Evolutionary conservation across 2,113 vertebrate genomes (phyloP).

Genomic region (Pionites leucogaster): DNA sequence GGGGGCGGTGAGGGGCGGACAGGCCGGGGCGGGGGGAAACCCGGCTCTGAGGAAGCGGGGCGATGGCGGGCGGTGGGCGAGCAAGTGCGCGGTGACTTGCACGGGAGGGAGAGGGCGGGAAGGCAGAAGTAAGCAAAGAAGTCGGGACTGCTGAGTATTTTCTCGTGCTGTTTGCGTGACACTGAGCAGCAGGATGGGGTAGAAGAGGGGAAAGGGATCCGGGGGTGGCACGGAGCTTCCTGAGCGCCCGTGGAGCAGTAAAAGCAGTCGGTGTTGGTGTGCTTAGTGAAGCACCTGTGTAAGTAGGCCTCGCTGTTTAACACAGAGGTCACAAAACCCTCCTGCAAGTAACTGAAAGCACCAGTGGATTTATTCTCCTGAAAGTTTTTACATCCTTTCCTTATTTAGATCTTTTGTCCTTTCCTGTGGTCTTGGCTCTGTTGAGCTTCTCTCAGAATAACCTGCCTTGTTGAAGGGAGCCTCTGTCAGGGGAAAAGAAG

Average conservation of each 20-base stretch:
- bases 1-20: not conserved
- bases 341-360: too few species aligned
- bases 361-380: not conserved
- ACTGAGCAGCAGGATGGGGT: not conserved
- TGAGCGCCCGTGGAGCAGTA: accelerated
- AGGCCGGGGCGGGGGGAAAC: not conserved
- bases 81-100: accelerated
- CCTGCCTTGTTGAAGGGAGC: slow-evolving; percentile 1
- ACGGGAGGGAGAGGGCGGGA: not conserved
- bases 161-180: accelerated
- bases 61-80: too few species aligned
- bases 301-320: not conserved
- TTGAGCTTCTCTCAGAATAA: not conserved
- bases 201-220: not conserved
- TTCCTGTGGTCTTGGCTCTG: not conserved
- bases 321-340: not conserved
- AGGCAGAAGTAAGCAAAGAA: too few species aligned
- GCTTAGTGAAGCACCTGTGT: not conserved
- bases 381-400: not conserved
- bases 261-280: not conserved
- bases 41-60: accelerated
- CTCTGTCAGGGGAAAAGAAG: not conserved
- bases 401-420: not conserved
- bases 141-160: not conserved
- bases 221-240: accelerated